These are phyloP conservation scores for Ptychoptera contaminata DNA, from an alignment of 2,888 invertebrate species.

Conservation along the genomic window DNA sequence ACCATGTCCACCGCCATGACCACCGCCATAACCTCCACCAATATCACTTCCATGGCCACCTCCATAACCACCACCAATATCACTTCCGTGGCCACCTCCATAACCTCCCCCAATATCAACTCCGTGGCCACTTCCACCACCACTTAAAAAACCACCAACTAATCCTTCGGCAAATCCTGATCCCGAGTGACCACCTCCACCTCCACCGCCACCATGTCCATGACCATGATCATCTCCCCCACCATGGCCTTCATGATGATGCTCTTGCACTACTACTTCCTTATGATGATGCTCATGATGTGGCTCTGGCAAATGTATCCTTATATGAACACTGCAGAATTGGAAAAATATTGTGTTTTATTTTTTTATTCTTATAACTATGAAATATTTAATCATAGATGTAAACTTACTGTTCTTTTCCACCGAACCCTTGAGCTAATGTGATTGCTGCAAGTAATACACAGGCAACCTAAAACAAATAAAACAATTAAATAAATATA, in stretches of 20 bases:
- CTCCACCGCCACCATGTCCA: slow-evolving; percentile 34
- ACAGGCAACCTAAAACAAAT: neutral
- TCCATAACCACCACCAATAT: neutral
- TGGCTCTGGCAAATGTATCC: slow-evolving; percentile 3
- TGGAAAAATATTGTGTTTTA: neutral
- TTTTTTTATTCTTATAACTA: neutral
- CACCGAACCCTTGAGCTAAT: neutral
- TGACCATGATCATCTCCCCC: slow-evolving; percentile 28
- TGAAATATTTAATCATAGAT: neutral
- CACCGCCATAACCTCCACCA: neutral
- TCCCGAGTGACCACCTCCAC: slow-evolving; percentile 9
- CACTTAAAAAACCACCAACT: neutral
- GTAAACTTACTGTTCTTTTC: slow-evolving; percentile 3
- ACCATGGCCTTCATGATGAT: slow-evolving; percentile 20
- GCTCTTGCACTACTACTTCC: neutral
- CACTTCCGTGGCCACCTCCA: neutral
- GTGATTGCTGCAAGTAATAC: neutral
- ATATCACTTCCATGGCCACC: neutral
- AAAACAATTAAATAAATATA: no score
- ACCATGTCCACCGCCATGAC: neutral
- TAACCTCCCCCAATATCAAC: neutral
- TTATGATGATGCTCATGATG: slow-evolving; percentile 4
- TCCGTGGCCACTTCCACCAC: neutral
- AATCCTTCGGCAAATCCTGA: neutral
- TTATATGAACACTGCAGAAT: slow-evolving; percentile 1